Base-by-base conservation (phyloP, 2,113 vertebrate genomes). In the Symphodus melops region DNA sequence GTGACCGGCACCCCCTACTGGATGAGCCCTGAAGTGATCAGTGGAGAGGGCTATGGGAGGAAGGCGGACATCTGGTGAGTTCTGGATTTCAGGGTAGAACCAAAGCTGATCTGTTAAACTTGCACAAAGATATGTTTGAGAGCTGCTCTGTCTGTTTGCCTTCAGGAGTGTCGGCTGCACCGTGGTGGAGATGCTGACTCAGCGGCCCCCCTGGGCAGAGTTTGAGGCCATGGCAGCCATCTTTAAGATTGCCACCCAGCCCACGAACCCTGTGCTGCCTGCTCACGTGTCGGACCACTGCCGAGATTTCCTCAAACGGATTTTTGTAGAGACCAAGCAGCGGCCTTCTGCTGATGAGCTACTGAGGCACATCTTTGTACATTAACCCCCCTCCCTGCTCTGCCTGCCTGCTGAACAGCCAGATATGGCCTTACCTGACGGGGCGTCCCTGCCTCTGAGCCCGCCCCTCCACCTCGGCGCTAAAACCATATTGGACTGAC, bases 11-110 rank as follows among this genome's bases (percentile, higher is more conserved):
- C 98, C 8, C 98, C 98, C 0, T 99, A 99, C 88, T 99, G 98
- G 98, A 99, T 99, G 98, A 99, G 98, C 76, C 98, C 98, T 0
- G 98, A 99, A 82, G 98, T 99, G 55, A 99, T 99, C 88, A 99
- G 98, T 46, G 98, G 98, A 53, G 98, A 99, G 90, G 98, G 98
- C 11, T 99, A 99, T 0, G 98, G 98, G 72, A 94, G 98, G 80
- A 99, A 99, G 92, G 98, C 98, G 4, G 98, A 99, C 88, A 97
- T 99, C 90, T 99, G 98, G 98, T 99, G 94, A 81, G 36, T 42
- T 9, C 36, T 23, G 8, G 28, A 6, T 33, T 5, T 33, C 28
- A 33, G 28, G 28, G 28, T 33, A 5, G 4, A 6, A 3, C 28
- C 28, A 6, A 33, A 33, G 28, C 25, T 25, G 25, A 2, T 25